Percentiles rank a stretch among this genome's conserved stretches.
Conservation (phyloP, 2,113 vertebrate genomes). For the Otolemur garnettii region DNA sequence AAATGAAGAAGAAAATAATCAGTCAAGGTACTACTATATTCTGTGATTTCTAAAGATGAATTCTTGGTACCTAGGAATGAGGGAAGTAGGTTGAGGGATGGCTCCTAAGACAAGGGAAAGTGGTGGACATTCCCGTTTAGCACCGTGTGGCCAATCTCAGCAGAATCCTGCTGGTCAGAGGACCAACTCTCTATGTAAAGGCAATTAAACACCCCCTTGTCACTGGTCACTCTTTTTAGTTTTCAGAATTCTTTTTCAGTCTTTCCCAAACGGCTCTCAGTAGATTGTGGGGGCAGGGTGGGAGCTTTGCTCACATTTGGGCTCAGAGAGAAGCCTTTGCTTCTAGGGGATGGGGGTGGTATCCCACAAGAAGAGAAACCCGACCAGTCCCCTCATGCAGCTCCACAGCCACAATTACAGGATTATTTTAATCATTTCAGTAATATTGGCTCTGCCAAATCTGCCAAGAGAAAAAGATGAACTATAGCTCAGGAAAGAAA, state of each 20-base stretch:
- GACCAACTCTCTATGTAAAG: not conserved
- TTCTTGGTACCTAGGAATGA: not conserved
- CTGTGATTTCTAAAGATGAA: not conserved
- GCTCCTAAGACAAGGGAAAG: not conserved
- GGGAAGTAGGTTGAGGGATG: no score
- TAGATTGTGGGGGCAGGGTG: not conserved
- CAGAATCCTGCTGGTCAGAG: not conserved
- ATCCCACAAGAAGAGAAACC: conserved; percentile 53
- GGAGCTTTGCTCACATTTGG: not conserved
- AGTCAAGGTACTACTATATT: not conserved
- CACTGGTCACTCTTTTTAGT: not conserved
- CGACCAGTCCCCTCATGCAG: not conserved
- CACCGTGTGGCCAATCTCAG: not conserved
- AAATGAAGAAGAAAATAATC: not conserved
- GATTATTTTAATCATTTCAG: conserved; percentile 61
- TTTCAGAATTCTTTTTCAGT: conserved; percentile 2
- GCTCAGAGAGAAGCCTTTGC: not conserved
- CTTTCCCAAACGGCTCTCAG: not conserved
- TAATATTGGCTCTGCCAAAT: not conserved
- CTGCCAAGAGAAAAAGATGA: not conserved
- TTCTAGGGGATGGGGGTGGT: not conserved
- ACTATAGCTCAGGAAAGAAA: not conserved
- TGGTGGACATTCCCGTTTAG: not conserved
- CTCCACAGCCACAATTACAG: not conserved
- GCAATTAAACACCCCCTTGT: not conserved